Conservation (phyloP, 2,113 vertebrate genomes). For the Eulemur rufifrons region DNA sequence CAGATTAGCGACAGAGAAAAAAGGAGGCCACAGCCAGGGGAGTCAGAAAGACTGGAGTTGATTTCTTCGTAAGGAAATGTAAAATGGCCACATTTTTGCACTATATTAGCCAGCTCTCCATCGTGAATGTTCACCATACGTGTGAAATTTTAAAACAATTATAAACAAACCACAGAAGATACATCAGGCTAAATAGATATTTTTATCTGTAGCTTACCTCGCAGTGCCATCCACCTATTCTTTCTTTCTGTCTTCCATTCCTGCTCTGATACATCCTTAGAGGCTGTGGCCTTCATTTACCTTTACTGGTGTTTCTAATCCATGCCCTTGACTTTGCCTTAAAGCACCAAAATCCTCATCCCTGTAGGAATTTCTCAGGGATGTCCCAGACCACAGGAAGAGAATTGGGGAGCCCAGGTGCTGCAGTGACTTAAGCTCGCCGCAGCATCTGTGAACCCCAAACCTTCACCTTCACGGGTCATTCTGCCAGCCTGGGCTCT, state of each 20-base stretch:
- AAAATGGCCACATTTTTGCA: not conserved
- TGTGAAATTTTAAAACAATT: not conserved
- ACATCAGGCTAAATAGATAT: not conserved
- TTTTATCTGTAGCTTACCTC: not conserved
- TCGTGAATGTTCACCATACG: not conserved
- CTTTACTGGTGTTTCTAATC: not conserved
- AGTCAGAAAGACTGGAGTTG: not conserved
- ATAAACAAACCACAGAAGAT: not conserved
- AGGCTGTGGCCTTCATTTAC: not conserved
- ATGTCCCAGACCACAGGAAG: not conserved
- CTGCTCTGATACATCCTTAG: not conserved
- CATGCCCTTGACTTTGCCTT: not conserved
- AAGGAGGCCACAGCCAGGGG: not conserved
- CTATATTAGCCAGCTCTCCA: not conserved
- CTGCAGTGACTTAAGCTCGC: not conserved
- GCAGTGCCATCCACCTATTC: accelerated
- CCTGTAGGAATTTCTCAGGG: too few relatives aligned
- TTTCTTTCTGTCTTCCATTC: too few relatives aligned
- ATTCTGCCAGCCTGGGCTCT: not conserved
- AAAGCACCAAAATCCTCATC: not conserved
- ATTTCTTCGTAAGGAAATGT: not conserved
- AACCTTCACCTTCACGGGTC: accelerated
- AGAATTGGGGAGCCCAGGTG: accelerated
- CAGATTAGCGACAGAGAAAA: not conserved
- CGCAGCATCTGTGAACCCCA: accelerated